phyloP scores from a whole-genome alignment of 2,113 vertebrate species.

The Carollia perspicillata region DNA sequence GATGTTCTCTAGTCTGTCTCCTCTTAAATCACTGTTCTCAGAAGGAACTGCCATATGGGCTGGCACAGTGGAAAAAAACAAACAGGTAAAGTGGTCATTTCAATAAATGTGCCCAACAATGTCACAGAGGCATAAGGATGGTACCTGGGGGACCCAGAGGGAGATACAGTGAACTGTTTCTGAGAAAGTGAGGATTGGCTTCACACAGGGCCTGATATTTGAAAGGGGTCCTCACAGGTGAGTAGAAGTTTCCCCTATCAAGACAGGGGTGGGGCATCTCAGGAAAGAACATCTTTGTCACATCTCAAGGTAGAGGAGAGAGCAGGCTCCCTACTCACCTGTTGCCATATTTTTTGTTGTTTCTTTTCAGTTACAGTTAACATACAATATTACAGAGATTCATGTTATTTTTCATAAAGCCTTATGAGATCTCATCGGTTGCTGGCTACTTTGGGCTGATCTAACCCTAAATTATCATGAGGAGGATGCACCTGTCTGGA shows the following conservation, averaged over 20 bases:
- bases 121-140: not conserved
- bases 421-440: not conserved
- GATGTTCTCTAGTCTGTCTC: not conserved
- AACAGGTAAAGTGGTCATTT: not conserved
- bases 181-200: not conserved
- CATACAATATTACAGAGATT: not conserved
- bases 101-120: not conserved
- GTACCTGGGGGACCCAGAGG: not conserved
- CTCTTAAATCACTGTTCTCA: not conserved
- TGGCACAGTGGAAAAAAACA: not conserved
- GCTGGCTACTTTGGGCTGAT: not conserved
- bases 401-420: fast-evolving
- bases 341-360: not conserved
- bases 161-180: not conserved
- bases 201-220: not conserved
- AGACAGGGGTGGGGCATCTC: no score
- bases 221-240: not conserved
- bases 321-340: not conserved
- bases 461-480: not conserved
- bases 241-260: not conserved
- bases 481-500: not conserved
- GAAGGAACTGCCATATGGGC: not conserved
- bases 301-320: fast-evolving
- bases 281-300: no score
- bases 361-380: not conserved